Conservation (phyloP, 1,140 invertebrate species). For the Manduca sexta region DNA sequence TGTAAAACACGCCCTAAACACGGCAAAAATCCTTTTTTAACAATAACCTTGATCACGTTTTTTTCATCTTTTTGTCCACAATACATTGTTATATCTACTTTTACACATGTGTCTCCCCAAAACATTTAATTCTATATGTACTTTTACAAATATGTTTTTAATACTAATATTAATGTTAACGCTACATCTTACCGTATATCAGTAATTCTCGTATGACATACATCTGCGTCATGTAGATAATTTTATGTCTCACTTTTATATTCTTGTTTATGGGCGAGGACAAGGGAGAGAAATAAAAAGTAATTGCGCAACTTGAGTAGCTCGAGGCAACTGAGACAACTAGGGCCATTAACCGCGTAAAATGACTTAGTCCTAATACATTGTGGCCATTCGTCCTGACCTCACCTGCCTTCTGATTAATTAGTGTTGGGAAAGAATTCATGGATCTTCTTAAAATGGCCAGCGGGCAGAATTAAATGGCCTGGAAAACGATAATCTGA, state of each 20-base stretch:
- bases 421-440: conserved; percentile 7
- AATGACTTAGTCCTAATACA: conserved; percentile 19
- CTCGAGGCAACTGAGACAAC: conserved; percentile 9
- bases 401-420: conserved; percentile 25
- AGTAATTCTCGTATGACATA: too few relatives aligned
- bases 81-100: too few relatives aligned
- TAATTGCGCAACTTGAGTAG: conserved; percentile 11
- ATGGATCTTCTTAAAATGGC: conserved; percentile 6
- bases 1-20: too few relatives aligned
- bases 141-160: too few relatives aligned
- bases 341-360: conserved; percentile 6
- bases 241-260: conserved; percentile 14
- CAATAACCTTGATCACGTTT: too few relatives aligned
- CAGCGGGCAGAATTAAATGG: conserved; percentile 7
- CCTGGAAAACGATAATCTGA: conserved; percentile 15
- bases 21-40: too few relatives aligned
- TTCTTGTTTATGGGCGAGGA: conserved; percentile 12
- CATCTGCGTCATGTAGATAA: neutral
- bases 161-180: too few relatives aligned
- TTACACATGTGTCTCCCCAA: too few relatives aligned
- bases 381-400: conserved; percentile 16
- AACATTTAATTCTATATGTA: too few relatives aligned
- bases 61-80: too few relatives aligned
- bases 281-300: conserved; percentile 19
- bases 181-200: too few relatives aligned